Percentiles rank a stretch among this genome's conserved stretches.
Conservation (phyloP, 2,888 invertebrate genomes). For the Oscheius sp. region DNA sequence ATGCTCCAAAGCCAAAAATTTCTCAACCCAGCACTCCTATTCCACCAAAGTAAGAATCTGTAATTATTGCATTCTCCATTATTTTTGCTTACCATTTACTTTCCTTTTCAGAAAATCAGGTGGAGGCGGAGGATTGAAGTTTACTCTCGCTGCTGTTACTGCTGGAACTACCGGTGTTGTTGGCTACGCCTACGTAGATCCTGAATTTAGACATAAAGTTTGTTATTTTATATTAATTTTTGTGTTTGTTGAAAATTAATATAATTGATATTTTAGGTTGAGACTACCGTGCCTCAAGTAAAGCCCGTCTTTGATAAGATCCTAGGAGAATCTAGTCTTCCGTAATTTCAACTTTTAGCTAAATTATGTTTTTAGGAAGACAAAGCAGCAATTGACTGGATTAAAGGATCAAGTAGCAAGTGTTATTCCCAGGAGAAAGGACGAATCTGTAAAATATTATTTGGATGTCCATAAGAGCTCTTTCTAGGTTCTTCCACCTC, state of each 20-base stretch:
- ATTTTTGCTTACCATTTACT: not conserved
- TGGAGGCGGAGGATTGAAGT: conserved; percentile 45
- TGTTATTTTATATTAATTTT: not conserved
- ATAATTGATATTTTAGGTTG: conserved; percentile 33
- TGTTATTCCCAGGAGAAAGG: conserved; percentile 46
- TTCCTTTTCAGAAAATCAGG: conserved; percentile 42
- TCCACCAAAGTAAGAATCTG: conserved; percentile 21
- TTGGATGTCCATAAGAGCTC: no score
- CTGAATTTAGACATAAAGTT: conserved; percentile 55
- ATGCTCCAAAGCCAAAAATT: not conserved
- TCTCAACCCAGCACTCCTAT: conserved; percentile 22
- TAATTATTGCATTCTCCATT: no score
- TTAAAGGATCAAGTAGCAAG: conserved; percentile 38
- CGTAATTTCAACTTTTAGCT: conserved; percentile 35
- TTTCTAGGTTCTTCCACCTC: conserved; percentile 39
- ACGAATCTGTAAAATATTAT: conserved; percentile 14
- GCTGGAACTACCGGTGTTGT: conserved; percentile 59
- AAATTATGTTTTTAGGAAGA: conserved; percentile 32
- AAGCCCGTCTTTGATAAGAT: conserved; percentile 55
- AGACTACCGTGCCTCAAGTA: conserved; percentile 50
- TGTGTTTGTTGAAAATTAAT: not conserved
- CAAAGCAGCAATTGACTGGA: conserved; percentile 37
- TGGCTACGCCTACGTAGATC: conserved; percentile 62
- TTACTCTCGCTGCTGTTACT: conserved; percentile 37
- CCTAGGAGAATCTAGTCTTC: conserved; percentile 47